phyloP scores from a whole-genome alignment of 2,113 vertebrate species.

The Pituophis catenifer region DNA sequence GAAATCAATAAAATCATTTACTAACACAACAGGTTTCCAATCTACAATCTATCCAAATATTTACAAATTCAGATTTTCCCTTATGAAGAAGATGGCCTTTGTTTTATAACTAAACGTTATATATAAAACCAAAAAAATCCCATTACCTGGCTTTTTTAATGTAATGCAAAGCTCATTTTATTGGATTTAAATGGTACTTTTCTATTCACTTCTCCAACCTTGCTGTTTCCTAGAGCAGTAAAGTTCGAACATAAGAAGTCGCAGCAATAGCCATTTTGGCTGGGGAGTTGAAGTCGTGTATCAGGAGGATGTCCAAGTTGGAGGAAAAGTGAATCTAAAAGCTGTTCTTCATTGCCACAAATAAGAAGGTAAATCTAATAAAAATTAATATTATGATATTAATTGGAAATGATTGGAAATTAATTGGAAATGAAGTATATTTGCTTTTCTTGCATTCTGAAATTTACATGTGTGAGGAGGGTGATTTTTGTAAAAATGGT shows the following conservation, averaged over 20 bases:
- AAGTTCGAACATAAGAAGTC: not conserved
- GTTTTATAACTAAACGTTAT: not conserved
- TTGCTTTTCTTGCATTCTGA: not conserved
- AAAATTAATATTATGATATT: not conserved
- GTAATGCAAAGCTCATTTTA: not conserved
- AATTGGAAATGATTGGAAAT: not conserved
- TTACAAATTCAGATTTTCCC: not conserved
- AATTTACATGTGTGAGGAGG: not conserved
- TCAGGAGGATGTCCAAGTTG: not conserved
- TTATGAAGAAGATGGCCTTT: not conserved
- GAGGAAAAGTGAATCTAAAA: not conserved
- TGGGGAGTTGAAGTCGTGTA: not conserved
- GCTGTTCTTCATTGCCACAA: not conserved
- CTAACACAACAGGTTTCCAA: not conserved
- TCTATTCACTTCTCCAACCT: not conserved
- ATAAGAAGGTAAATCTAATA: not conserved
- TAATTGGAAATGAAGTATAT: not conserved
- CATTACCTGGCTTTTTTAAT: not conserved
- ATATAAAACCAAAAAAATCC: not conserved
- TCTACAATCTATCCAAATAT: not conserved
- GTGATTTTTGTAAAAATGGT: not conserved
- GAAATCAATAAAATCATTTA: not conserved
- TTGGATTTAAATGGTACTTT: not conserved
- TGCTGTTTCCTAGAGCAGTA: not conserved
- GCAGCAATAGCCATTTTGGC: not conserved